These are phyloP conservation scores for Drosophila acutilabella DNA, from an alignment of 2,888 invertebrate genomes.

Conservation along the genomic window DNA sequence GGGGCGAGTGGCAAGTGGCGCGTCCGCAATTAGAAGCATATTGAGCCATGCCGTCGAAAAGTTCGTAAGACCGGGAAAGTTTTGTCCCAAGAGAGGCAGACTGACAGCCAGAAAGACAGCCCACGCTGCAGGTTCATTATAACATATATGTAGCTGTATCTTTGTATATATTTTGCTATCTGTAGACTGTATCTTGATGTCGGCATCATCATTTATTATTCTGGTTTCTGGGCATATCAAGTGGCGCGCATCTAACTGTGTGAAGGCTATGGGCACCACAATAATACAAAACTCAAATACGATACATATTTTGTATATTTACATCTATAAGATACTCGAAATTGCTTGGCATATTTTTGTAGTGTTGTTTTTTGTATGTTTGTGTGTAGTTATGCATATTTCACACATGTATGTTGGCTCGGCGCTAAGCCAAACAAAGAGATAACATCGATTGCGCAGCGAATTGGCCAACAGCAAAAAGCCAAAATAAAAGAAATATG, in stretches of 20 bases:
- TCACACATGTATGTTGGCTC: slow-evolving; percentile 62
- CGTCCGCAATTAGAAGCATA: slow-evolving; percentile 73
- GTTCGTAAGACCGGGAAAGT: slow-evolving; percentile 53
- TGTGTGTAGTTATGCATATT: slow-evolving; percentile 73
- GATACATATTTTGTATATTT: slow-evolving; percentile 49
- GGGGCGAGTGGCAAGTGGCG: slow-evolving; percentile 37
- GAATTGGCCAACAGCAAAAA: slow-evolving; percentile 19
- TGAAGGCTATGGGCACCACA: slow-evolving; percentile 64
- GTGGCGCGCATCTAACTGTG: slow-evolving; percentile 79
- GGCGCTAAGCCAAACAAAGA: slow-evolving; percentile 56
- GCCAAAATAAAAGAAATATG: slow-evolving; percentile 8
- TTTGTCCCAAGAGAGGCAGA: slow-evolving; percentile 32
- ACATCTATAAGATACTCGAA: slow-evolving; percentile 68
- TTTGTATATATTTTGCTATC: slow-evolving; percentile 23
- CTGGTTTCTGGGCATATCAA: slow-evolving; percentile 74
- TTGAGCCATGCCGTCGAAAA: slow-evolving; percentile 71
- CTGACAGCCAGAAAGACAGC: slow-evolving; percentile 11
- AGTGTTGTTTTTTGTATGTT: background rate
- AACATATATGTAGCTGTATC: slow-evolving; percentile 8
- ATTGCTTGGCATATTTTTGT: slow-evolving; percentile 58
- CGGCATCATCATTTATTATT: slow-evolving; percentile 75
- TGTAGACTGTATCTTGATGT: slow-evolving; percentile 35
- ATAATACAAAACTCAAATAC: slow-evolving; percentile 6
- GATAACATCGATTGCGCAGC: slow-evolving; percentile 49
- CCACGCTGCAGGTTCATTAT: slow-evolving; percentile 63